phyloP scores from a whole-genome alignment of 2,113 vertebrate species.

The Triplophysa rosa region DNA sequence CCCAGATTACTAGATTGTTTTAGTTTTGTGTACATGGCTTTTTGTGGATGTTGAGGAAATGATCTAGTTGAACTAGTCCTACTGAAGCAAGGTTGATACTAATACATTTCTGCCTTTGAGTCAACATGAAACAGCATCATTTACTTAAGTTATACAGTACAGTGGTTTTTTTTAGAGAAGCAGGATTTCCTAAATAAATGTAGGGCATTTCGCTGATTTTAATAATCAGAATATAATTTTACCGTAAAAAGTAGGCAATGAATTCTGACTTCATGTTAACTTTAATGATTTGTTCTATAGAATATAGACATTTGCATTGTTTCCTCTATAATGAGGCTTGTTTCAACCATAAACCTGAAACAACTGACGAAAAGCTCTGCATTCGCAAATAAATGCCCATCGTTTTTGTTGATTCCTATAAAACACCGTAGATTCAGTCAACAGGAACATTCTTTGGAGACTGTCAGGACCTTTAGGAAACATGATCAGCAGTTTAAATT shows the following conservation, averaged over 20 bases:
- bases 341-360: background rate
- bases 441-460: slow-evolving; percentile 44
- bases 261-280: background rate
- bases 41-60: slow-evolving; percentile 31
- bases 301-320: slow-evolving; percentile 3
- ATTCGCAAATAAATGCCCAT: slow-evolving; percentile 11
- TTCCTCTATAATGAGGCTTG: background rate
- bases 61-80: background rate
- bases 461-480: background rate
- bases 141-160: no score
- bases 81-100: background rate
- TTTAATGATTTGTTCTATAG: background rate
- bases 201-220: background rate
- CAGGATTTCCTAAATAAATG: no score
- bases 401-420: slow-evolving; percentile 18
- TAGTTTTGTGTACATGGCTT: slow-evolving; percentile 50
- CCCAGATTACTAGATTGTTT: slow-evolving; percentile 19
- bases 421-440: slow-evolving; percentile 12
- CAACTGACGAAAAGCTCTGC: background rate
- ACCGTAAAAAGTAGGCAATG: no score
- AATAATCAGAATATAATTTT: no score
- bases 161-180: no score
- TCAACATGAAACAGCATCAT: background rate
- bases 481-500: slow-evolving; percentile 44
- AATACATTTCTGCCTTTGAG: background rate